Evolutionary conservation across 2,797 vertebrate genomes (phyloP).

Genomic region (Helicolenus hilgendorfi): DNA sequence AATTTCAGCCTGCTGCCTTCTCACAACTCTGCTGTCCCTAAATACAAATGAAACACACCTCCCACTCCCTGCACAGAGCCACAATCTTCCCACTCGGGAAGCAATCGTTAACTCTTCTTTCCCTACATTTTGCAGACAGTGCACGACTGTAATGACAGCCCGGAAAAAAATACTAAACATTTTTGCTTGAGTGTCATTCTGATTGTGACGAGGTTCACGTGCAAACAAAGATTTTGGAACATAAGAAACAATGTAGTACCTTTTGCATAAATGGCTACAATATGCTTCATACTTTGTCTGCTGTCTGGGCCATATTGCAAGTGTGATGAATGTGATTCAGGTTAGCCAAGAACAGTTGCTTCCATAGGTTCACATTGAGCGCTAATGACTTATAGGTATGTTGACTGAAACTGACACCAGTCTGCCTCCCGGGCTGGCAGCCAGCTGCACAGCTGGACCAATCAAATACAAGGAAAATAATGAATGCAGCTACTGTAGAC

Average conservation of each 20-base stretch:
- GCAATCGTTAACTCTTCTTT: conserved; percentile 12
- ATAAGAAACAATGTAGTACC: neutral
- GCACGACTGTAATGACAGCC: neutral
- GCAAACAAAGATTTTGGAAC: neutral
- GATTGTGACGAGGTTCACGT: neutral
- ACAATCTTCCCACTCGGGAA: conserved; percentile 52
- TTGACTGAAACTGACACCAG: conserved; percentile 48
- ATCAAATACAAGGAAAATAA: conserved; percentile 43
- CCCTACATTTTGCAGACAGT: neutral
- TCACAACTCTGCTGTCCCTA: conserved; percentile 60
- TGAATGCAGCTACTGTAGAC: conserved; percentile 32
- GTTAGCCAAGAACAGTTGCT: conserved; percentile 7
- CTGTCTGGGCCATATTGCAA: neutral
- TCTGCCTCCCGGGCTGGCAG: conserved; percentile 41
- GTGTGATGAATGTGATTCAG: neutral
- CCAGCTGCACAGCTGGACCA: conserved; percentile 60
- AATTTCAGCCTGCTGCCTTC: conserved; percentile 68
- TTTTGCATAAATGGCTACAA: neutral
- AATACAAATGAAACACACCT: conserved; percentile 75
- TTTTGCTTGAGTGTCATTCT: neutral
- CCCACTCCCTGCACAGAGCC: conserved; percentile 58
- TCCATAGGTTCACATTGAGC: conserved; percentile 39
- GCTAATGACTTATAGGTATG: conserved; percentile 41
- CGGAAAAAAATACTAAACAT: neutral
- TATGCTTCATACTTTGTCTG: neutral